Evolutionary conservation across 2,888 invertebrate species (phyloP).

Genomic region (Aporophyla lueneburgensis): DNA sequence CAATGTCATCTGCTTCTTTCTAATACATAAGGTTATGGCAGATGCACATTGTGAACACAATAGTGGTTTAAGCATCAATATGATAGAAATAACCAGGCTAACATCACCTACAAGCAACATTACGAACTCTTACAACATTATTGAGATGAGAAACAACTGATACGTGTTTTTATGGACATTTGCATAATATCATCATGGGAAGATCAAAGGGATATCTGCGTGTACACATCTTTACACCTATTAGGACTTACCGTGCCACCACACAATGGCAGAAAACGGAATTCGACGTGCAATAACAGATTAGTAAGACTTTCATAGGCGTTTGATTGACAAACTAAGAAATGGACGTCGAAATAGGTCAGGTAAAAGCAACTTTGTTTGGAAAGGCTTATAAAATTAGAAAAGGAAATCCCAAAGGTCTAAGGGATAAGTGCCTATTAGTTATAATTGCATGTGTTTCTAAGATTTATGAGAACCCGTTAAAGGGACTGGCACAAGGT

Average conservation of each 20-base stretch:
- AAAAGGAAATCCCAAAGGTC: neutral
- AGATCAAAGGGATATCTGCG: conserved; percentile 53
- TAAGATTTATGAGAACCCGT: conserved; percentile 16
- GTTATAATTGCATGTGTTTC: conserved; percentile 2
- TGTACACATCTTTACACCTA: conserved; percentile 55
- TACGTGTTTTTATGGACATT: conserved; percentile 53
- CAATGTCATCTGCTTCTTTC: neutral
- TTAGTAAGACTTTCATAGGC: conserved; percentile 37
- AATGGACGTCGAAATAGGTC: neutral
- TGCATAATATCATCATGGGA: conserved; percentile 58
- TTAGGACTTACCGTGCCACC: conserved; percentile 40
- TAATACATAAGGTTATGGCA: neutral
- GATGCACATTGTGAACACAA: neutral
- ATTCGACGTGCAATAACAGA: conserved; percentile 38
- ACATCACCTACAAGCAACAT: conserved; percentile 15
- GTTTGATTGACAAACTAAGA: conserved; percentile 27
- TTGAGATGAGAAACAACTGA: conserved; percentile 49
- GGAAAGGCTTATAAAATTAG: neutral
- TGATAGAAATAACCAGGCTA: conserved; percentile 5
- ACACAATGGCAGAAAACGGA: conserved; percentile 47
- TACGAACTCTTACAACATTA: conserved; percentile 51
- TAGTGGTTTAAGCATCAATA: neutral
- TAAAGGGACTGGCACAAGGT: conserved; percentile 42
- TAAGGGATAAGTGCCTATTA: conserved; percentile 11
- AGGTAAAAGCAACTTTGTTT: neutral